Base-by-base conservation (phyloP, 2,797 vertebrate genomes). In the Xenops minutus region DNA sequence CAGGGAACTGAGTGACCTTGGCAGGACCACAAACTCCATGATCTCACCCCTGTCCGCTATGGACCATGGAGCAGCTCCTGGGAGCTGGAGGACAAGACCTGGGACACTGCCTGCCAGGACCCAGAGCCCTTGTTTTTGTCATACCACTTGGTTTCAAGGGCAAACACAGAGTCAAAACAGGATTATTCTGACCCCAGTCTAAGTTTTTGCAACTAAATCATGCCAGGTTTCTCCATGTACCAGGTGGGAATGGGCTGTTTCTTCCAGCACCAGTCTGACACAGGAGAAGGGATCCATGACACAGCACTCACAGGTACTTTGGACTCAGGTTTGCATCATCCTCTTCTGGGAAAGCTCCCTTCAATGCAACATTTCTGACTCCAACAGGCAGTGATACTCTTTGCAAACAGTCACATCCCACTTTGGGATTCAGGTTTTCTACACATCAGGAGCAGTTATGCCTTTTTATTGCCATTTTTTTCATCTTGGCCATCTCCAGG, bases 21-120 rank as follows among this genome's bases (percentile, higher is more conserved):
- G 76, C 73, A 85, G 37, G 34, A 61, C 22, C 55, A 41, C 41
- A 52, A n/a, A 64, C 26, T 19, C 48, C 21, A 3, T 19, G 64
- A 83, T 64, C 68, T 92, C 78, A 79, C 12, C 0, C 0, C 12
- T 15, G 1, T 22, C 46, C 6, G 11, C 39, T 14, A 16, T 0
- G 0, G 56, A 29, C 16, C 19, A 4, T 1, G 14, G 36, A 75
- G 73, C 84, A 90, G 52, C 22, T 80, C 71, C 52, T 34, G 30
- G 43, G 34, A 81, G 49, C 14, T 4, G 7, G 32, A 54, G 16
- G 56, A 72, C 36, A 36, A 36, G n/a, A 29, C 12, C 8, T 21
- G 43, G 48, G 59, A 41, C 62, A 3, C 18, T 20, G 61, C 16
- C 67, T 66, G 44, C 64, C 67, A 85, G 56, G 37, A 63, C 54